Evolutionary conservation across 2,797 vertebrate genomes (phyloP).

Genomic region (Spinus pinus): DNA sequence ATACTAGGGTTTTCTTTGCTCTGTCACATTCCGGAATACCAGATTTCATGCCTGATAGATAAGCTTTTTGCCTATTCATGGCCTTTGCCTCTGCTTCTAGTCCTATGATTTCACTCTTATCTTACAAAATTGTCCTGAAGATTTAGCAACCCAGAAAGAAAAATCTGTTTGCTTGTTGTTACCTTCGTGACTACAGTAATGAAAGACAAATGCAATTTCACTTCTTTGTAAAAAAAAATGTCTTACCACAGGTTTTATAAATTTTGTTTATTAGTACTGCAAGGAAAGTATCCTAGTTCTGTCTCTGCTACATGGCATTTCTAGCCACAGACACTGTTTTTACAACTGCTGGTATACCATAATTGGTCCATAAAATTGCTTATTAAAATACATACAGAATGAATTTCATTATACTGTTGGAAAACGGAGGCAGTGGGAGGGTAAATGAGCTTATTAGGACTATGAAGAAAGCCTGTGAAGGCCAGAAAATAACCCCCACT

Average conservation of each 20-base stretch:
- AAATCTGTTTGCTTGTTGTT: not conserved
- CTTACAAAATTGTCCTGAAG: not conserved
- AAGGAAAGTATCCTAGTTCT: not conserved
- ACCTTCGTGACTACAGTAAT: not conserved
- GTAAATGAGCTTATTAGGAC: not conserved
- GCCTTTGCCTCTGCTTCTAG: conserved; percentile 10
- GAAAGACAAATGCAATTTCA: not conserved
- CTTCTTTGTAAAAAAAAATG: not conserved
- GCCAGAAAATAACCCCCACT: not conserved
- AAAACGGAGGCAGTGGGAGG: not conserved
- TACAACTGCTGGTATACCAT: not conserved
- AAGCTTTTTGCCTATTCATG: conserved; percentile 61
- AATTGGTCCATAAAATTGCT: not conserved
- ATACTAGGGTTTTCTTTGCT: conserved; percentile 41
- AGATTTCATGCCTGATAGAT: conserved; percentile 55
- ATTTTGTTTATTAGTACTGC: not conserved
- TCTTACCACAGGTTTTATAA: not conserved
- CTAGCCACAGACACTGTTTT: not conserved
- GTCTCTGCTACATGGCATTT: not conserved
- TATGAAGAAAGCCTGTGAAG: not conserved
- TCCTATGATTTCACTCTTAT: not conserved
- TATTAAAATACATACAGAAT: not conserved
- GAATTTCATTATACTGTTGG: not conserved
- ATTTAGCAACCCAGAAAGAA: not conserved
- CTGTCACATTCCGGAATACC: conserved; percentile 35